Base-by-base conservation (phyloP, 2,888 invertebrate species). In the Quadriops clusia region DNA sequence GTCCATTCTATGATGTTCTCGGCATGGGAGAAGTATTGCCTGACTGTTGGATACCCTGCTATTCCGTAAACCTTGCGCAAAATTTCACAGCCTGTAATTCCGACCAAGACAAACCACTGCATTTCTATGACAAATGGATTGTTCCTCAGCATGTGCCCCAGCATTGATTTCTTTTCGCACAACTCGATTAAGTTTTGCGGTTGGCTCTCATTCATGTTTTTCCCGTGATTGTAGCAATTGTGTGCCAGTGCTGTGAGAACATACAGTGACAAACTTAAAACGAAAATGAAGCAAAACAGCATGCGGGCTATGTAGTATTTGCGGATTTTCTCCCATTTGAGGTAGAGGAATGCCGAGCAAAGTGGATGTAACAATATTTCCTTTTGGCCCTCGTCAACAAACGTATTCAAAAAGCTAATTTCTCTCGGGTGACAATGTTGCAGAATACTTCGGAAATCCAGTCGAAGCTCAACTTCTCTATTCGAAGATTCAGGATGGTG, bases 1-100 rank as follows among this genome's bases (percentile, higher is more conserved):
- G 82, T 82, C 86, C 86, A 86, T 54, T 87, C 86, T 46, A 86
- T 79, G 37, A 84, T 74, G 54, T 87, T 87, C 49, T 86, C 86
- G 5, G 81, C 77, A 52, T 86, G 84, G 38, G 76, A 77, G 33
- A 86, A 68, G 55, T 87, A 87, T 50, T 84, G 82, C 47, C 70
- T 73, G n/a, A 83, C 71, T 1, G 82, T 80, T 1, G 79, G 77
- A 53, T 85, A 85, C 2, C 83, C 85, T 2, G 82, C 77, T 10
- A 85, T 77, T 8, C 84, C 84, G 43, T 84, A 79, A 0, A 85
- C 67, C 56, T 87, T 85, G 28, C 87, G 66, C 34, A 82, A 67
- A 50, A 82, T 79, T 58, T 87, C 86, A 33, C 83, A 74, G 36
- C 79, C 70, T 0, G 83, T 83, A 12, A 86, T 76, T 3, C 80